Conservation (phyloP, 2,113 vertebrate genomes). For the Daboia siamensis region DNA sequence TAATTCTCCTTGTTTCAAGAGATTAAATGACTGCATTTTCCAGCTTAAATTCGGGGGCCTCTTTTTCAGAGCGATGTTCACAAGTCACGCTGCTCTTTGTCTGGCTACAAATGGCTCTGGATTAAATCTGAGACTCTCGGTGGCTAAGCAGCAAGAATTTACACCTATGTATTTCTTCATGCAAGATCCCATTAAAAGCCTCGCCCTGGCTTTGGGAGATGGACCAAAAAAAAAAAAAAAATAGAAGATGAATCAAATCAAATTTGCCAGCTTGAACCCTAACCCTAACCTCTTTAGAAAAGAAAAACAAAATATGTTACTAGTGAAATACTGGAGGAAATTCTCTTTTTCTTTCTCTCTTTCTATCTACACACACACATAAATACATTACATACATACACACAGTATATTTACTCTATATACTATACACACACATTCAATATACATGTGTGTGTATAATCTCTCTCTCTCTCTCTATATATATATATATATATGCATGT, state of each 20-base stretch:
- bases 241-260: too few species aligned
- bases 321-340: background rate
- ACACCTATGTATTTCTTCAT: background rate
- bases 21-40: background rate
- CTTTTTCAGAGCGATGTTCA: background rate
- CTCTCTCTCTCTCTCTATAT: too few species aligned
- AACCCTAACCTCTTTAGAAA: background rate
- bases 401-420: too few species aligned
- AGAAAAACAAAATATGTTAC: background rate
- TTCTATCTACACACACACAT: too few species aligned
- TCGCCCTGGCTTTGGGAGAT: too few species aligned
- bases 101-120: background rate
- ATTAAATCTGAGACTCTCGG: background rate
- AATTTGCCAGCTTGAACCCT: background rate
- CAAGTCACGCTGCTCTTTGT: background rate
- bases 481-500: too few species aligned
- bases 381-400: too few species aligned
- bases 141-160: background rate
- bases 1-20: background rate
- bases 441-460: too few species aligned
- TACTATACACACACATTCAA: too few species aligned
- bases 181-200: too few species aligned
- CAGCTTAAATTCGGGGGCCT: background rate
- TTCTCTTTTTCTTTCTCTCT: background rate
- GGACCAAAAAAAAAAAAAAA: accelerated